Evolutionary conservation across 1,140 invertebrate species (phyloP).

Genomic region (Apolygus lucorum): DNA sequence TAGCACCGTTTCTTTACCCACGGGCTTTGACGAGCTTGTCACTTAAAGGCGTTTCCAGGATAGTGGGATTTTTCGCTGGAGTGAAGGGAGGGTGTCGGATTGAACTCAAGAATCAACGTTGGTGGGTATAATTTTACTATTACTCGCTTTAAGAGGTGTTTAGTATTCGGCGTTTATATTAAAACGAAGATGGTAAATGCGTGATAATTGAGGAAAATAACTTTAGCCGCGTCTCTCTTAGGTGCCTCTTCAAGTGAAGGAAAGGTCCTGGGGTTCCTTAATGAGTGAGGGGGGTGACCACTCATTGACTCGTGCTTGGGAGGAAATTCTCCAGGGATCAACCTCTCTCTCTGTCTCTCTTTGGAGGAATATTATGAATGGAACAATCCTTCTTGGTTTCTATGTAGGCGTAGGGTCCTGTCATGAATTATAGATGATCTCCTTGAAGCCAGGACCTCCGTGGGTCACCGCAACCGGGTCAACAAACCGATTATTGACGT

Average conservation of each 20-base stretch:
- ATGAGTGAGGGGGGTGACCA: not conserved
- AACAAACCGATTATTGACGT: slow-evolving; percentile 15
- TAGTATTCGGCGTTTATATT: not conserved
- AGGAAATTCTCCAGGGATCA: not conserved
- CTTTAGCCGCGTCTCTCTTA: not conserved
- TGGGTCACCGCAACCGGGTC: slow-evolving; percentile 8
- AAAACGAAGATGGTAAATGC: not conserved
- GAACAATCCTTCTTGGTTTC: slow-evolving; percentile 1
- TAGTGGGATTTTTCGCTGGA: too few relatives aligned
- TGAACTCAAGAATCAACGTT: too few relatives aligned
- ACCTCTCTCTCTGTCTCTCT: not conserved
- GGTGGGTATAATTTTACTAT: too few relatives aligned
- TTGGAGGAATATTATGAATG: slow-evolving; percentile 6
- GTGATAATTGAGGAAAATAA: not conserved
- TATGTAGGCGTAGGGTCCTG: slow-evolving; percentile 14
- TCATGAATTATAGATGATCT: slow-evolving; percentile 15
- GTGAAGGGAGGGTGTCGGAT: too few relatives aligned
- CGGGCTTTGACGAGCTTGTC: too few relatives aligned
- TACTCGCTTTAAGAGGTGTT: not conserved
- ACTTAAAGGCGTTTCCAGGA: too few relatives aligned
- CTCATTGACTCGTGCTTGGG: not conserved
- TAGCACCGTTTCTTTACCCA: too few relatives aligned
- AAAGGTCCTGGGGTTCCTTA: not conserved
- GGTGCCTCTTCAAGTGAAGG: not conserved
- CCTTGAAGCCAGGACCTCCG: not conserved